Percentiles rank a stretch among this genome's conserved stretches.
These are phyloP conservation scores for Mallateleia sp. DNA, from an alignment of 2,888 invertebrate genomes.

Conservation along the genomic window DNA sequence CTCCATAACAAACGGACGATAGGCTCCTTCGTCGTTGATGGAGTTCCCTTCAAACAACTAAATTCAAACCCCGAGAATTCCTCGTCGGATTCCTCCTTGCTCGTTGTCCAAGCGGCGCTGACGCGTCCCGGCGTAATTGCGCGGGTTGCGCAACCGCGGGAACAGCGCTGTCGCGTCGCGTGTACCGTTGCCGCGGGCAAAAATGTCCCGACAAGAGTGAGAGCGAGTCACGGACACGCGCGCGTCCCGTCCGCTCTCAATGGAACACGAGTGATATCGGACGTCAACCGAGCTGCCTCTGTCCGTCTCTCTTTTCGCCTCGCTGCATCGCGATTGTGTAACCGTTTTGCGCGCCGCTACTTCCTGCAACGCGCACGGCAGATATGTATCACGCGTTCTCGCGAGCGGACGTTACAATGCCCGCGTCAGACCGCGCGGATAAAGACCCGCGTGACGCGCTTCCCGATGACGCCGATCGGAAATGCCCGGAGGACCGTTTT, in stretches of 20 bases:
- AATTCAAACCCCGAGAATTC: no score
- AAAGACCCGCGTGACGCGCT: not conserved
- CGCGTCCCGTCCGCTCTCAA: slow-evolving; percentile 7
- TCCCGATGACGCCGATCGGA: not conserved
- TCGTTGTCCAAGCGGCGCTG: no score
- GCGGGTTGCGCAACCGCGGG: slow-evolving; percentile 18
- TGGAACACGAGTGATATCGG: slow-evolving; percentile 25
- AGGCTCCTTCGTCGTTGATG: no score
- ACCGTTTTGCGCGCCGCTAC: slow-evolving; percentile 1
- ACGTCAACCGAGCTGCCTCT: slow-evolving; percentile 23
- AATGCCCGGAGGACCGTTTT: no score
- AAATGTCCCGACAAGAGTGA: slow-evolving; percentile 20
- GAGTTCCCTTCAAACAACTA: no score
- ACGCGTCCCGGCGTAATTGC: slow-evolving; percentile 37
- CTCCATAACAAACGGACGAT: no score
- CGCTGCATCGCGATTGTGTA: slow-evolving; percentile 4
- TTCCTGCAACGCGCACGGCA: slow-evolving; percentile 16
- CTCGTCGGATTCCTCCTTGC: no score
- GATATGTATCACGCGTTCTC: slow-evolving; percentile 22
- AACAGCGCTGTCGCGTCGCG: slow-evolving; percentile 32
- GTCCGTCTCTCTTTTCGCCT: slow-evolving; percentile 3
- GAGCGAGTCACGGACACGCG: slow-evolving; percentile 35
- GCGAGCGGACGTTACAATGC: not conserved
- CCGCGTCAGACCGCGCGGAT: slow-evolving; percentile 5
- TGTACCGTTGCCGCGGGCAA: slow-evolving; percentile 36